Evolutionary conservation across 2,113 vertebrate species (phyloP).

Genomic region (Smithornis capensis): DNA sequence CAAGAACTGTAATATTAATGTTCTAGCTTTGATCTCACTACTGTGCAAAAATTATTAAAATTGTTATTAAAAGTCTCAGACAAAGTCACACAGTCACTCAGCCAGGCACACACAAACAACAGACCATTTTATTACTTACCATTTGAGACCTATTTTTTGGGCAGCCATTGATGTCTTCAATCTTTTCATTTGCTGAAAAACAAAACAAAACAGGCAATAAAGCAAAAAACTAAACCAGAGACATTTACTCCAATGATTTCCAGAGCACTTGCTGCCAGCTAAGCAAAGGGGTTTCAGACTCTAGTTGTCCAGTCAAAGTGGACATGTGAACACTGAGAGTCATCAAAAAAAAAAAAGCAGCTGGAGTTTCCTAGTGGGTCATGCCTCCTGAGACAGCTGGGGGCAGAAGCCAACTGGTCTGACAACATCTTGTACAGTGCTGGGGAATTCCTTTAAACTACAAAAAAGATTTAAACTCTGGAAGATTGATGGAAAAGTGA

Average conservation of each 20-base stretch:
- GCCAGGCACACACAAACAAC: background rate
- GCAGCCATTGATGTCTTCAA: slow-evolving; percentile 96
- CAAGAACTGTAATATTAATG: background rate
- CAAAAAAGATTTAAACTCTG: background rate
- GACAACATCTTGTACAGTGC: slow-evolving; percentile 25
- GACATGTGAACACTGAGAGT: slow-evolving; percentile 67
- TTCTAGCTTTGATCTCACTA: background rate
- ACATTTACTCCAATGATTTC: background rate
- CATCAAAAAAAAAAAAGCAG: slow-evolving; percentile 53
- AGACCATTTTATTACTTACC: slow-evolving; percentile 78
- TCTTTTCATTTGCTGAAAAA: slow-evolving; percentile 95
- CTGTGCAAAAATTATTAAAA: background rate
- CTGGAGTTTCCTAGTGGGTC: slow-evolving; percentile 68
- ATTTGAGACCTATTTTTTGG: slow-evolving; percentile 97
- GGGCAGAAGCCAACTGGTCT: slow-evolving; percentile 82
- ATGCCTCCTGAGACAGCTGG: slow-evolving; percentile 86
- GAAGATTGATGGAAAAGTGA: background rate
- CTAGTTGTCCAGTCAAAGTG: slow-evolving; percentile 62
- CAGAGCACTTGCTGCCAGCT: slow-evolving; percentile 31
- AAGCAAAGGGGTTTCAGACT: background rate
- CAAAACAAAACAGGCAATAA: background rate
- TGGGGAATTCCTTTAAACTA: background rate
- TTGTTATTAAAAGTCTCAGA: background rate
- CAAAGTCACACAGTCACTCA: background rate
- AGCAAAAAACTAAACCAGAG: background rate